phyloP scores from a whole-genome alignment of 1,140 invertebrate species.

The Lordiphosa collinella region DNA sequence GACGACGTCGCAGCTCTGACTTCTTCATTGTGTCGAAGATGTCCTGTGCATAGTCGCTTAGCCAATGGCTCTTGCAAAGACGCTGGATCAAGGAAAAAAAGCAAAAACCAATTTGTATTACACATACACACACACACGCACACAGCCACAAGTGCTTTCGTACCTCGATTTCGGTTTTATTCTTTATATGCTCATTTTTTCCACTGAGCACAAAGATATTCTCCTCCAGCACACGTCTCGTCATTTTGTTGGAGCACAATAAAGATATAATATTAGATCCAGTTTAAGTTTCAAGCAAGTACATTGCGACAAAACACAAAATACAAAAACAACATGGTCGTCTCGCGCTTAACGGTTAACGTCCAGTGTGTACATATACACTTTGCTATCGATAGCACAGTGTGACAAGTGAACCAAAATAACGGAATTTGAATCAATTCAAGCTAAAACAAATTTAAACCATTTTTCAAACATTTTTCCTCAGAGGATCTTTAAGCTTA shows the following conservation, averaged over 20 bases:
- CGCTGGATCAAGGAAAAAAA: constrained; percentile 22
- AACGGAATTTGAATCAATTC: no score
- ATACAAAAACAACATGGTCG: no score
- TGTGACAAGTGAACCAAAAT: no score
- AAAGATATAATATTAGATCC: no score
- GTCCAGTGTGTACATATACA: no score
- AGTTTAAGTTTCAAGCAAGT: no score
- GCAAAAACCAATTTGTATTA: not conserved
- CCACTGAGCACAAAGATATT: constrained; percentile 22
- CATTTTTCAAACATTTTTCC: no score
- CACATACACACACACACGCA: not conserved
- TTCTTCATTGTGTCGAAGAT: constrained; percentile 52
- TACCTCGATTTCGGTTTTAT: constrained; percentile 31
- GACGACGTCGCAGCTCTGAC: constrained; percentile 35
- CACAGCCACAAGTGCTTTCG: not conserved
- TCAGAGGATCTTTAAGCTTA: no score
- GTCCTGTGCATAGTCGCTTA: constrained; percentile 48
- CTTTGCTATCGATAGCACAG: no score
- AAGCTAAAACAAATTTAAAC: no score
- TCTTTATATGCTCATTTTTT: constrained; percentile 3
- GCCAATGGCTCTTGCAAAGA: constrained; percentile 39
- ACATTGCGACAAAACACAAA: no score
- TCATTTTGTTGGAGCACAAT: constrained; percentile 13
- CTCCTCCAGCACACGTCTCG: constrained; percentile 1
- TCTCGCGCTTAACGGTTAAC: no score